Conservation (phyloP, 2,797 vertebrate species). For the Psittacula derbiana region DNA sequence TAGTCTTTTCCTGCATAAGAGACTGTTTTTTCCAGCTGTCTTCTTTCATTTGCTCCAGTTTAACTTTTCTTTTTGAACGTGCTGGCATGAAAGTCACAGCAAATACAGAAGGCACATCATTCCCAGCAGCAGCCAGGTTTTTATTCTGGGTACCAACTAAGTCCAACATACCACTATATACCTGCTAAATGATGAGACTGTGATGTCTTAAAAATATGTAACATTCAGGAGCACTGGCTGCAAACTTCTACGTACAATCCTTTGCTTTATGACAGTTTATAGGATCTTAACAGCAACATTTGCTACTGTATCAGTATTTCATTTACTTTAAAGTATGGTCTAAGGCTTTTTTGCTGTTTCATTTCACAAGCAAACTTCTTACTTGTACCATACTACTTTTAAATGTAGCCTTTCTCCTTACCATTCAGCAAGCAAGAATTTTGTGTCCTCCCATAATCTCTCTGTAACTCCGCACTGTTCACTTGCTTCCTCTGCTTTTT, state of each 20-base stretch:
- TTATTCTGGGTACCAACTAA: neutral
- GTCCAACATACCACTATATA: neutral
- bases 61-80: neutral
- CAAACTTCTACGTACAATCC: neutral
- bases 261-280: neutral
- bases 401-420: conserved; percentile 60
- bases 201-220: neutral
- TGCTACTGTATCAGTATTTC: neutral
- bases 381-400: neutral
- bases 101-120: neutral
- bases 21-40: neutral
- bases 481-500: conserved; percentile 60
- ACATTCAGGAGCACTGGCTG: neutral
- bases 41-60: neutral
- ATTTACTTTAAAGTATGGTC: neutral
- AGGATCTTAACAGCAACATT: neutral
- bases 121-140: neutral
- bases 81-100: neutral
- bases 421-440: conserved; percentile 82
- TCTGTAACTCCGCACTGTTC: conserved; percentile 72
- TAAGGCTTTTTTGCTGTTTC: neutral
- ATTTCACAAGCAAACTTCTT: neutral
- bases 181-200: neutral
- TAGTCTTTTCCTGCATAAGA: neutral
- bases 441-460: conserved; percentile 82